Conservation (phyloP, 2,888 invertebrate genomes). For the Unio delphinus region DNA sequence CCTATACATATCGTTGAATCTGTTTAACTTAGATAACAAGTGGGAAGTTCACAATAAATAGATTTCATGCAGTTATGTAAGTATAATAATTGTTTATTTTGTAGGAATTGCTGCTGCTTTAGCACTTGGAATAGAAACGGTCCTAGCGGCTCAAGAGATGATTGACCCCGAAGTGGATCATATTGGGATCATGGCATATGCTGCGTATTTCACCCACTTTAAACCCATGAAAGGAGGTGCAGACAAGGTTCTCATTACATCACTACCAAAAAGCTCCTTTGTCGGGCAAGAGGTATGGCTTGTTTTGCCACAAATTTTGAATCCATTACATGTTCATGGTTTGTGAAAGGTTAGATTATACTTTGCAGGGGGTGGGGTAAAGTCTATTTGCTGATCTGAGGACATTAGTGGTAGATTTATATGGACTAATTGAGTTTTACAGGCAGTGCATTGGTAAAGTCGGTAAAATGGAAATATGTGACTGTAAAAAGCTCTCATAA, state of each 20-base stretch:
- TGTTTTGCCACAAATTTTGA: neutral
- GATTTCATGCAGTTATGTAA: too few relatives aligned
- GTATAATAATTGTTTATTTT: constrained; percentile 3
- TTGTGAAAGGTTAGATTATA: too few relatives aligned
- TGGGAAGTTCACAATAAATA: too few relatives aligned
- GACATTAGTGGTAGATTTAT: too few relatives aligned
- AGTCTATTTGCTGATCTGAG: neutral
- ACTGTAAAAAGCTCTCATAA: too few relatives aligned
- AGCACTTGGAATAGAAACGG: constrained; percentile 86
- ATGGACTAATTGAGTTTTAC: too few relatives aligned
- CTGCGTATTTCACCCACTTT: constrained; percentile 87
- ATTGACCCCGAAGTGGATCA: constrained; percentile 95
- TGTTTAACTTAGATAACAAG: too few relatives aligned
- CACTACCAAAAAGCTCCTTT: constrained; percentile 45
- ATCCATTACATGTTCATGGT: too few relatives aligned
- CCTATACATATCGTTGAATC: too few relatives aligned
- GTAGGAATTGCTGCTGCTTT: constrained; percentile 78
- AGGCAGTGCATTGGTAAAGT: too few relatives aligned
- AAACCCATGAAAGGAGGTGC: constrained; percentile 46
- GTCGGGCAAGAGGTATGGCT: constrained; percentile 54
- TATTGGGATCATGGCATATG: constrained; percentile 97
- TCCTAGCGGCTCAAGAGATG: constrained; percentile 93
- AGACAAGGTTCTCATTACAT: constrained; percentile 48
- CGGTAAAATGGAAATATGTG: too few relatives aligned
- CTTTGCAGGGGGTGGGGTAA: neutral